Evolutionary conservation across 2,888 invertebrate species (phyloP).

Genomic region (Teleogryllus oceanicus): DNA sequence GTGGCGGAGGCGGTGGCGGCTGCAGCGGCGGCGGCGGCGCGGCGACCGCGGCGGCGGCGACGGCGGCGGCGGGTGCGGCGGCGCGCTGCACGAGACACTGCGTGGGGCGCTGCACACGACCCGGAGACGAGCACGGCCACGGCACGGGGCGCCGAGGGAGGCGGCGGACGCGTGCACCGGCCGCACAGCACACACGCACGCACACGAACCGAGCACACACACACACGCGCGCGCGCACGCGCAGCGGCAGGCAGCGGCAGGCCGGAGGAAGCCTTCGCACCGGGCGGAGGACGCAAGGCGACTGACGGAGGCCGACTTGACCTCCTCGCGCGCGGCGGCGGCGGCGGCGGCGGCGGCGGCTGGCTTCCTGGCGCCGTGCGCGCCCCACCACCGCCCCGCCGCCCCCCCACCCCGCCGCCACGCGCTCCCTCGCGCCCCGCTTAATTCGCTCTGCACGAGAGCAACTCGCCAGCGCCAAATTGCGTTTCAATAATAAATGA

Average conservation of each 20-base stretch:
- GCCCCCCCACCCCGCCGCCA: background rate
- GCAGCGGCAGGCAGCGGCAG: background rate
- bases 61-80: constrained; percentile 10
- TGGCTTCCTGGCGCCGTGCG: background rate
- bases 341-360: background rate
- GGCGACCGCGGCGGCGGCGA: constrained; percentile 8
- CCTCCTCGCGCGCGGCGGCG: background rate
- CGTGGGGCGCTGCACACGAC: background rate
- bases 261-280: background rate
- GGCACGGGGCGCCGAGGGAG: background rate
- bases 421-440: too few species aligned
- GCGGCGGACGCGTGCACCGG: background rate
- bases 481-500: too few species aligned
- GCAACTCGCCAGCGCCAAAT: too few species aligned
- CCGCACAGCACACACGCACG: background rate
- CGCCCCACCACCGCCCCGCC: background rate
- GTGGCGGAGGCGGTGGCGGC: background rate
- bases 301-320: background rate
- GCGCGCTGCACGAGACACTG: background rate
- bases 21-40: background rate
- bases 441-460: too few species aligned
- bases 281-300: constrained; percentile 18
- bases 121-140: background rate
- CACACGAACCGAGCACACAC: background rate
- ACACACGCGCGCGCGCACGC: background rate